Conservation (phyloP, 2,797 vertebrate species). For the Pseudochromis fuscus region DNA sequence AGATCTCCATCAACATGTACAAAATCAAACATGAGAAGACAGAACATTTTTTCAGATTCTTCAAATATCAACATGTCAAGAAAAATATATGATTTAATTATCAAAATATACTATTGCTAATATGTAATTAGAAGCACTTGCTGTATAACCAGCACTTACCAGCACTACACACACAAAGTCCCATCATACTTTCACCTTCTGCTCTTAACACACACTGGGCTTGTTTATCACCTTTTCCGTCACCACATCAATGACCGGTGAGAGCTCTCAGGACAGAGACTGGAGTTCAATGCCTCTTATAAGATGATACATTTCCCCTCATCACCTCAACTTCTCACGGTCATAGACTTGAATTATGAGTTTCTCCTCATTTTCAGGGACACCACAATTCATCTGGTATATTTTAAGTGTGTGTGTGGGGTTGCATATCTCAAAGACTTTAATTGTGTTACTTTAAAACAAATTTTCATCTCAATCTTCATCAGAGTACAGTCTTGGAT, state of each 20-base stretch:
- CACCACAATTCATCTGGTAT: neutral
- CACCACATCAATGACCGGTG: neutral
- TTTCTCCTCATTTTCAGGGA: neutral
- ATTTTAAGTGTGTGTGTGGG: neutral
- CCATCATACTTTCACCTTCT: slow-evolving; percentile 1
- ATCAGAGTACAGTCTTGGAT: too few species aligned
- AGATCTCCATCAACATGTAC: neutral
- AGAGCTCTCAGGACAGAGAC: neutral
- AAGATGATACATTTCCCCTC: neutral
- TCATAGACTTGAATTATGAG: neutral
- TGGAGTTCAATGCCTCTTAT: neutral
- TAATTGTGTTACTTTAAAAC: too few species aligned
- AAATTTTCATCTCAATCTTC: too few species aligned
- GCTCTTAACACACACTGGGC: neutral
- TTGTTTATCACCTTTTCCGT: slow-evolving; percentile 6
- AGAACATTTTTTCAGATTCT: neutral
- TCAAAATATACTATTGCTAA: too few species aligned
- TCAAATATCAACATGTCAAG: neutral
- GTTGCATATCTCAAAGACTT: neutral
- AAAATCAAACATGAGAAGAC: neutral
- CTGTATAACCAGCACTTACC: slow-evolving; percentile 10
- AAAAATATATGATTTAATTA: neutral
- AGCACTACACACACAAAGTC: slow-evolving; percentile 11
- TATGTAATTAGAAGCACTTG: too few species aligned
- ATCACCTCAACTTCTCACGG: neutral